Percentiles rank a stretch among this genome's conserved stretches.
Evolutionary conservation across 2,797 vertebrate species (phyloP).

Genomic region (Crenichthys baileyi): DNA sequence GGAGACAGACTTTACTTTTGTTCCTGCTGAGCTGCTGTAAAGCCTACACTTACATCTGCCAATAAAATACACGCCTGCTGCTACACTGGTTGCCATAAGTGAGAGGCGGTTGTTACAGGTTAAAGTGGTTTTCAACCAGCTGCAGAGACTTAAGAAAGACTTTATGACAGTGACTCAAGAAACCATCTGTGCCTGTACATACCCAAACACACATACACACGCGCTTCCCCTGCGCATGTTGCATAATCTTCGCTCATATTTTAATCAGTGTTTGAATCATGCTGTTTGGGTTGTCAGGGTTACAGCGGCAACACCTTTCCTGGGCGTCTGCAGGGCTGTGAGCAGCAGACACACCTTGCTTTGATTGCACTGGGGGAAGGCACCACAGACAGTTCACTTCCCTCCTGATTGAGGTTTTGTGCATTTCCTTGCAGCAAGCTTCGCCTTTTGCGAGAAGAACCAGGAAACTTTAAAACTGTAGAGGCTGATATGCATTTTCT

Average conservation of each 20-base stretch:
- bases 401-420: slow-evolving; percentile 65
- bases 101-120: slow-evolving; percentile 31
- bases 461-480: slow-evolving; percentile 43
- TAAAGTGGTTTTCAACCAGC: slow-evolving; percentile 35
- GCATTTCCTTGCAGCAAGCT: slow-evolving; percentile 53
- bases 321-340: slow-evolving; percentile 56
- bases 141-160: slow-evolving; percentile 34
- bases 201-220: slow-evolving; percentile 17
- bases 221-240: slow-evolving; percentile 46
- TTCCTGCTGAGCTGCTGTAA: slow-evolving; percentile 45
- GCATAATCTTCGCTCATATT: slow-evolving; percentile 64
- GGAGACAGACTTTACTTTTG: slow-evolving; percentile 42
- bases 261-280: slow-evolving; percentile 72
- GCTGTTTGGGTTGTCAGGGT: slow-evolving; percentile 74
- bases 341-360: slow-evolving; percentile 75
- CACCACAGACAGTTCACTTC: slow-evolving; percentile 39
- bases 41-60: slow-evolving; percentile 52
- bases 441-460: slow-evolving; percentile 51
- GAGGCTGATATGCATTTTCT: not conserved
- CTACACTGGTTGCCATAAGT: slow-evolving; percentile 34
- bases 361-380: slow-evolving; percentile 56
- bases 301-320: slow-evolving; percentile 68
- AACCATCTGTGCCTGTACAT: slow-evolving; percentile 26
- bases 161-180: slow-evolving; percentile 33
- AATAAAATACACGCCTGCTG: slow-evolving; percentile 62